Percentiles rank a stretch among this genome's conserved stretches.
Conservation (phyloP, 2,797 vertebrate species). For the Anguilla marmorata region DNA sequence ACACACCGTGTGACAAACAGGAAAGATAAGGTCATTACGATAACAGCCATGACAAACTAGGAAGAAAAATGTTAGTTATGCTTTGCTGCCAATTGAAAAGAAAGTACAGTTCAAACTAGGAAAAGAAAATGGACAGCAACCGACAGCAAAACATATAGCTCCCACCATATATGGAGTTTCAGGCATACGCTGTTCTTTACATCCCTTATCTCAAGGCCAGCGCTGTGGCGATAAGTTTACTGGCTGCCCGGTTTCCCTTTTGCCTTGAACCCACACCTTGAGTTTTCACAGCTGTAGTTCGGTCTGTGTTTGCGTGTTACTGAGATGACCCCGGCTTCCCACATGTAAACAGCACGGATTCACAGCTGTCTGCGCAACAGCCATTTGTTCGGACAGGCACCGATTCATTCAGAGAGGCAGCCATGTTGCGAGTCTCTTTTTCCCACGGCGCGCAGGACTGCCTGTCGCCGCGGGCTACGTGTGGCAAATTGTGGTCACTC, state of each 20-base stretch:
- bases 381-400: conserved; percentile 18
- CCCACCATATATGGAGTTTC: conserved; percentile 54
- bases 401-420: conserved; percentile 5
- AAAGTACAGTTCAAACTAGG: background rate
- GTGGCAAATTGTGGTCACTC: too few species aligned
- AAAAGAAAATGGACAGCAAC: conserved; percentile 42
- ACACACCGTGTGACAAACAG: background rate
- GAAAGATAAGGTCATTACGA: background rate
- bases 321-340: conserved; percentile 26
- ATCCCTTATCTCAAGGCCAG: conserved; percentile 71
- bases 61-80: too few species aligned
- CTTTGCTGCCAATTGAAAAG: background rate
- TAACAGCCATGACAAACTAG: background rate
- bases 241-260: conserved; percentile 62
- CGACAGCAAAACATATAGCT: conserved; percentile 42
- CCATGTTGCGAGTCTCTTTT: background rate
- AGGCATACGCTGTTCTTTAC: conserved; percentile 57
- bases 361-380: conserved; percentile 31
- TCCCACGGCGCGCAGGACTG: too few species aligned
- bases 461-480: too few species aligned
- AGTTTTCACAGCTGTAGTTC: conserved; percentile 67
- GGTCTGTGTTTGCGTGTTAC: conserved; percentile 52
- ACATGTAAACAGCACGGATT: conserved; percentile 44
- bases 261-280: conserved; percentile 63
- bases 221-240: conserved; percentile 62